Evolutionary conservation across 2,888 invertebrate genomes (phyloP), one percentile per base, ranked within the genome.

Genomic region (Julus scanicus): DNA sequence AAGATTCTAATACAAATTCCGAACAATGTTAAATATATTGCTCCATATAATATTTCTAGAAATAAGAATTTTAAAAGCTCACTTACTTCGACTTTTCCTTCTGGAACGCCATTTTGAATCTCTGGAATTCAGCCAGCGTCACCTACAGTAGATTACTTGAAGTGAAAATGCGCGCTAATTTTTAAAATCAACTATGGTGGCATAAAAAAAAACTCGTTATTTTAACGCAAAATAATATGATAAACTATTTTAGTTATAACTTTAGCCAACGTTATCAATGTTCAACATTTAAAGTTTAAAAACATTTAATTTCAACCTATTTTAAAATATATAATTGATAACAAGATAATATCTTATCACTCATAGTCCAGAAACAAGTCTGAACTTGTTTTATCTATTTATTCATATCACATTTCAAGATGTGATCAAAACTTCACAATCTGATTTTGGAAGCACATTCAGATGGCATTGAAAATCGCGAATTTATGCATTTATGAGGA

Each of bases 81-180:
- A 20, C 71, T 71, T 29, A 71, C 71, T 29, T 71, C 9, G 29
- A 71, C 71, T 71, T 71, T 29, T 71, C 71, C 71, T n/a, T 71
- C 20, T 63, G 63, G 9, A 29, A 71, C 71, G 71, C 71, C 71
- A 71, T 71, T 29, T 71, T 29, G 71, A 63, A 17, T 63, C 63
- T n/a, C 71, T 4, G 29, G 29, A 11, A 4, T 29, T 29, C 0
- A 11, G 71, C 29, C 29, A 71, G 71, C 71, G 71, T 29, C 71
- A 71, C 71, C 71, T 71, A 8, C 29, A 1, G 13, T 11, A 29
- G 8, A 8, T 29, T 9, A 29, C 11, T 29, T 20, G 1, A 71
- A 71, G 9, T 71, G 57, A 71, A 71, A 71, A 71, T n/a, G 20
- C 71, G 71, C 71, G 71, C 71, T 8, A 71, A 71, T 11, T 71